Evolutionary conservation across 2,797 vertebrate genomes (phyloP), one percentile per base, ranked within the genome.

Genomic region (Scolopax bukidnonensis): DNA sequence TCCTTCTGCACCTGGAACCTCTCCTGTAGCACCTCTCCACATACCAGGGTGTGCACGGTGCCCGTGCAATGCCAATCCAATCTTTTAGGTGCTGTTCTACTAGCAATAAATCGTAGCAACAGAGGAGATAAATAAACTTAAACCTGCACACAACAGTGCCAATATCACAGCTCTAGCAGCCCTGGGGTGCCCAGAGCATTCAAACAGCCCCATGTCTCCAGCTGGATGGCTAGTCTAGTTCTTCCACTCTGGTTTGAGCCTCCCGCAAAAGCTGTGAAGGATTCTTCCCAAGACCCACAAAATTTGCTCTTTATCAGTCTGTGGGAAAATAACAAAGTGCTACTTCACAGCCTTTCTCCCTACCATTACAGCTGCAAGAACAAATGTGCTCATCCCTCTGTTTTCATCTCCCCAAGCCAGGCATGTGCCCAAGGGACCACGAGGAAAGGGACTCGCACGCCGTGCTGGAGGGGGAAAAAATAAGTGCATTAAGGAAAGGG

Each of bases 11-110:
- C 24, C 70, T 25, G n/a, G 84, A 67, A 54, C 73, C 53, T 59
- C 33, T 32, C 71, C 71, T 33, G 48, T 57, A 41, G 36, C 54
- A 27, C 4, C 4, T 20, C 53, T 36, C 4, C 7, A 3, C 25
- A 38, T 27, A 50, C 27, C 1, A 0, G 45, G 5, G 3, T 5
- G 7, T 4, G 21, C 11, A 21, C 30, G 24, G 25, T 5, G 41
- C 25, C 40, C 43, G 16, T 0, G 0, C 23, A 16, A 16, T 2
- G 25, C 43, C 47, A 43, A 15, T 2, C 33, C 48, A 51, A 6
- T 4, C 13, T 36, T 65, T 53, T 11, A 43, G 33, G 14, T 60
- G 47, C 12, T 23, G 13, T 27, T 57, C 27, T n/a, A 75, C 50
- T 0, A 68, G 32, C 36, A 84, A 1, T 2, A 33, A 71, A 8